Evolutionary conservation across 2,797 vertebrate species (phyloP).

Genomic region (Sardinella longiceps): DNA sequence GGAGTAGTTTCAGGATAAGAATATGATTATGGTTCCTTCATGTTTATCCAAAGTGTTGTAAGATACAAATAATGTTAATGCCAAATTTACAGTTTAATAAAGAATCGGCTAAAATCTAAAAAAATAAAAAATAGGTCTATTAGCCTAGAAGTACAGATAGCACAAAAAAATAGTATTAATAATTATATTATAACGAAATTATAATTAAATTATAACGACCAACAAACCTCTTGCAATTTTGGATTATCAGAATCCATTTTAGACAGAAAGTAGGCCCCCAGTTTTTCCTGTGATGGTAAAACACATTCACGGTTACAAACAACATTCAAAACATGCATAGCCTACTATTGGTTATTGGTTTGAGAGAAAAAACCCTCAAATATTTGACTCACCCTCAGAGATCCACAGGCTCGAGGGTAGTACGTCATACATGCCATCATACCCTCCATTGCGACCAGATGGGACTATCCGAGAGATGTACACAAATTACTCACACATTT

Average conservation of each 20-base stretch:
- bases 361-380: neutral
- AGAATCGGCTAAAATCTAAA: too few species aligned
- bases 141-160: too few species aligned
- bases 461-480: constrained; percentile 69
- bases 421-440: constrained; percentile 87
- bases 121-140: too few species aligned
- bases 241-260: constrained; percentile 83
- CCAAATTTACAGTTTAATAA: too few species aligned
- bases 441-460: constrained; percentile 85
- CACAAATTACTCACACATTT: too few species aligned
- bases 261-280: constrained; percentile 85
- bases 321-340: neutral
- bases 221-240: constrained; percentile 83
- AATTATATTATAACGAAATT: too few species aligned
- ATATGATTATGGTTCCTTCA: too few species aligned
- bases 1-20: too few species aligned
- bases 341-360: neutral
- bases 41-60: too few species aligned
- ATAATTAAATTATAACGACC: neutral
- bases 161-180: neutral
- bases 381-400: constrained; percentile 75
- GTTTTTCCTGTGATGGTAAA: constrained; percentile 80
- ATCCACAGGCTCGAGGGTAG: constrained; percentile 88
- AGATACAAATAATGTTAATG: too few species aligned
- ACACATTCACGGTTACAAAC: neutral